Evolutionary conservation across 2,797 vertebrate genomes (phyloP), one percentile per base, ranked within the genome.

Genomic region (Tangara arthus): DNA sequence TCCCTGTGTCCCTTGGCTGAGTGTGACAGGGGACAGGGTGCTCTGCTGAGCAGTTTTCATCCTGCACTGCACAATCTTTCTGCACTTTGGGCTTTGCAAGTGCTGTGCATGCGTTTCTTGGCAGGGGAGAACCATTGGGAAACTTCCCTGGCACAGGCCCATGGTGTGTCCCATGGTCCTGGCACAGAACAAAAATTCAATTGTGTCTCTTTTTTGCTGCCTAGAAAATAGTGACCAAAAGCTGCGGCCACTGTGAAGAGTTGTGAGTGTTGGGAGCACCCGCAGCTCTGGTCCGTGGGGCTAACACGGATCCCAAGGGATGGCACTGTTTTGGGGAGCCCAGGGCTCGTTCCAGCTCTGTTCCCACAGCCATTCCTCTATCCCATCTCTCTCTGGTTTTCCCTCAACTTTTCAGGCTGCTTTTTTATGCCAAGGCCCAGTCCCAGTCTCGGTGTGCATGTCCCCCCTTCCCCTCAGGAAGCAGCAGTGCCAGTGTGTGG

Each of bases 241-340:
- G 46, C 57, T 2, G 2, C 16, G 4, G 30, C 44, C 39, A 4
- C 34, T 35, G 34, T 3, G 7, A 66, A 59, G 30, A 47, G 34
- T 11, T 59, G 65, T 34, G 52, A n/a, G 27, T 78, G n/a, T 28
- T 61, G 10, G 21, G 42, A 57, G 37, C 22, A 42, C 55, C 37
- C 2, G 0, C 37, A 2, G 3, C 55, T 56, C 24, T 12, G 6
- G 8, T 35, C 39, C 0, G 0, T 6, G 13, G 24, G 12, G 6
- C 42, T 44, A 37, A 9, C 10, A 2, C 1, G 1, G 49, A 2
- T 53, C 47, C 55, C 34, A 16, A 16, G 19, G 30, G n/a, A 12
- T 78, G 46, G 21, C 20, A 18, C 46, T 52, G 34, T 72, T 55
- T 12, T 0, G 1, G 26, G 41, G 19, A 30, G 32, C 12, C 6